Evolutionary conservation across 1,140 invertebrate species (phyloP).

Genomic region (Formica exsecta): DNA sequence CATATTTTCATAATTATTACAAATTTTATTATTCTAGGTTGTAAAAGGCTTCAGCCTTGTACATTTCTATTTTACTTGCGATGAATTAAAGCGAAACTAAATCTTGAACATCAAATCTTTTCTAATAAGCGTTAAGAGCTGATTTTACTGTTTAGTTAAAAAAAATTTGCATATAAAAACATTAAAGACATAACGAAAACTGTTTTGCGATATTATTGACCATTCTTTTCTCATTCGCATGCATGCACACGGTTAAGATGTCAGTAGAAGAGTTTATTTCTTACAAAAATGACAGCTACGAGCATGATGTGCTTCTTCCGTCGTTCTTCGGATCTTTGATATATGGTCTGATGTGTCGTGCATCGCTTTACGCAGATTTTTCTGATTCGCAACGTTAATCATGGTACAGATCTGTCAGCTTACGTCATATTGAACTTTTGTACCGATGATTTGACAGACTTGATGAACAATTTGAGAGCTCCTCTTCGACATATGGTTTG

Average conservation of each 20-base stretch:
- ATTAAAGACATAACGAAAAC: background rate
- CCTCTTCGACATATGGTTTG: background rate
- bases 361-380: background rate
- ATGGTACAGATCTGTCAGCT: background rate
- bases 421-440: background rate
- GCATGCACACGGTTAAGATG: too few species aligned
- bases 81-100: background rate
- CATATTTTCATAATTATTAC: background rate
- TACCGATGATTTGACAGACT: background rate
- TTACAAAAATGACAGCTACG: too few species aligned
- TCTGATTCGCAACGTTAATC: background rate
- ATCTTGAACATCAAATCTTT: background rate
- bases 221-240: background rate
- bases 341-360: background rate
- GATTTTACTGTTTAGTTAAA: background rate
- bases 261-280: too few species aligned
- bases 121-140: background rate
- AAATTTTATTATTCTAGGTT: slow-evolving; percentile 23
- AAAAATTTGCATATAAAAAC: slow-evolving; percentile 24
- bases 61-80: slow-evolving; percentile 37
- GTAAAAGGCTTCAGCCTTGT: slow-evolving; percentile 23
- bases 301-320: background rate
- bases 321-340: background rate
- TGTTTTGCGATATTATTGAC: background rate
- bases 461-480: slow-evolving; percentile 19